Evolutionary conservation across 1,140 invertebrate species (phyloP).

Genomic region (Zaprionus kolodkinae): DNA sequence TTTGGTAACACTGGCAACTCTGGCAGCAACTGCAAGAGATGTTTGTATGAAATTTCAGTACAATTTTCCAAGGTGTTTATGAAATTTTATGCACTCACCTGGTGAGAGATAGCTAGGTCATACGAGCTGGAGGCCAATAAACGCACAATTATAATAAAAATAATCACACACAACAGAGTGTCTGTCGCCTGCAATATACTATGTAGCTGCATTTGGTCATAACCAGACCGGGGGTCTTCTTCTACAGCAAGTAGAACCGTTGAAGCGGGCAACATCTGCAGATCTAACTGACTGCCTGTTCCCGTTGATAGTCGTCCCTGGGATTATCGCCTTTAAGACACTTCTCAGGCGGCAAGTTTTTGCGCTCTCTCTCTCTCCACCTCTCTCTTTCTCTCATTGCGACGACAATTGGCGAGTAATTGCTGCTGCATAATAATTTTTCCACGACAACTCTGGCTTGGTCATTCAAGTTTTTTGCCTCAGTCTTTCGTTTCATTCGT

Average conservation of each 20-base stretch:
- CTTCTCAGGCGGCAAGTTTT: slow-evolving; percentile 57
- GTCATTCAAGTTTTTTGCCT: slow-evolving; percentile 70
- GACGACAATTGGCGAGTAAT: slow-evolving; percentile 80
- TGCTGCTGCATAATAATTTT: slow-evolving; percentile 80
- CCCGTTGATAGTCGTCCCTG: slow-evolving; percentile 35
- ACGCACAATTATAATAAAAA: slow-evolving; percentile 81
- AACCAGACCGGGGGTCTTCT: slow-evolving; percentile 35
- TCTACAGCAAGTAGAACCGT: slow-evolving; percentile 46
- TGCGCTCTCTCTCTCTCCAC: slow-evolving; percentile 28
- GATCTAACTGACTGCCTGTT: slow-evolving; percentile 28
- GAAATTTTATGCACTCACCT: slow-evolving; percentile 67
- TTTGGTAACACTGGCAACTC: slow-evolving; percentile 12
- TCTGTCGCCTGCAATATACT: no score
- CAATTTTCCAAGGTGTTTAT: slow-evolving; percentile 50
- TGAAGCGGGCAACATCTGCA: not conserved
- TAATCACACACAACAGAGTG: slow-evolving; percentile 59
- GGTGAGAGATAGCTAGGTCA: not conserved
- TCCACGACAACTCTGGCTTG: slow-evolving; percentile 38
- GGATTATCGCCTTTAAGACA: slow-evolving; percentile 72
- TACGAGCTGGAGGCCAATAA: slow-evolving; percentile 74
- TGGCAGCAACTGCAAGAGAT: slow-evolving; percentile 37
- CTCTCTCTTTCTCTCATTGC: slow-evolving; percentile 42
- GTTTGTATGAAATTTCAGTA: slow-evolving; percentile 38
- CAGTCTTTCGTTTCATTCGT: slow-evolving; percentile 45
- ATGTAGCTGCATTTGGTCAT: slow-evolving; percentile 74